Conservation (phyloP, 2,113 vertebrate genomes). For the Rhinolophus ferrumequinum region DNA sequence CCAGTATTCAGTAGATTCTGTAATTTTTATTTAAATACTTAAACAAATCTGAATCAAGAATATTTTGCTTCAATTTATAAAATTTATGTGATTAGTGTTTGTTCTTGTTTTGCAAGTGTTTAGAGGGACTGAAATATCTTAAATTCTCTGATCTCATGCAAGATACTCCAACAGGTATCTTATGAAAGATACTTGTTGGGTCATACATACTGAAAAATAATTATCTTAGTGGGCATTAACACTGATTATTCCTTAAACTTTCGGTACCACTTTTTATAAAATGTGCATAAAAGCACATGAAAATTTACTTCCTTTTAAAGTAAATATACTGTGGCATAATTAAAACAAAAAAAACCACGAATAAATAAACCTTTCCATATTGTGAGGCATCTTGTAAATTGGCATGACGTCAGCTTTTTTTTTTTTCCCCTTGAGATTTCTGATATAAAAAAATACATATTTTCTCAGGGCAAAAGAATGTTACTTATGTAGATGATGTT, state of each 20-base stretch:
- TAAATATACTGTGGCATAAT: background rate
- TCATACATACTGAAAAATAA: background rate
- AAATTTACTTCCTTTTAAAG: background rate
- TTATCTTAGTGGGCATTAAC: background rate
- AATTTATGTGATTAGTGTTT: background rate
- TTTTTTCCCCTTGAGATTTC: background rate
- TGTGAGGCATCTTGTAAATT: background rate
- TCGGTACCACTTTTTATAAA: background rate
- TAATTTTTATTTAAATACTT: conserved; percentile 1
- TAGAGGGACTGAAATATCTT: background rate
- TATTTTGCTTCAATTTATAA: background rate
- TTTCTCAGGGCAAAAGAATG: background rate
- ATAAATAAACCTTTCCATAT: background rate
- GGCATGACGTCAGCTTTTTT: background rate
- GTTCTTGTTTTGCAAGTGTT: background rate
- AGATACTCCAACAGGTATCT: background rate
- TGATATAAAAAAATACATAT: background rate
- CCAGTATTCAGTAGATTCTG: background rate
- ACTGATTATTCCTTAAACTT: background rate
- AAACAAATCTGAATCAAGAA: background rate
- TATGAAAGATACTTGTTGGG: too few relatives aligned
- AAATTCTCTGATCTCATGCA: background rate
- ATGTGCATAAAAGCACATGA: background rate
- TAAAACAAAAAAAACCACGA: background rate
- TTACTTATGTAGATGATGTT: background rate